Conservation (phyloP, 2,113 vertebrate species). For the Paradoxurus hermaphroditus region DNA sequence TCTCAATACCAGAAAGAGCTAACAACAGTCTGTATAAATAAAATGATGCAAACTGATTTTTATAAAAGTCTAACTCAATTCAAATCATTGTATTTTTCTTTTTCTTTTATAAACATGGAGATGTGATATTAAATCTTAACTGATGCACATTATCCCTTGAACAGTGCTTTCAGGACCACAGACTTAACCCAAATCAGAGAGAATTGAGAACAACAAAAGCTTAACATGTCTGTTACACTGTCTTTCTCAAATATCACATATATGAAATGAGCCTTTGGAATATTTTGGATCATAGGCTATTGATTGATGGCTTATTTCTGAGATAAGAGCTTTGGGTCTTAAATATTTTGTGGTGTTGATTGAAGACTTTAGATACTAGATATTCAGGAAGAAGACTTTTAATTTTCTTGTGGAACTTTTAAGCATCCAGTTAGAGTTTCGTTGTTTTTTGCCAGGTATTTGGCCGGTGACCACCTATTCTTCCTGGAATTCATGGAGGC, state of each 20-base stretch:
- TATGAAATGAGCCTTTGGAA: background rate
- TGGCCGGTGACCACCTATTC: background rate
- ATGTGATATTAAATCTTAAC: background rate
- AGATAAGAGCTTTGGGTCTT: background rate
- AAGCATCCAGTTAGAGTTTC: background rate
- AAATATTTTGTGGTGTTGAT: background rate
- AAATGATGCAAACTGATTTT: slow-evolving; percentile 5
- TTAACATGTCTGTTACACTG: background rate
- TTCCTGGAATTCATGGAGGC: background rate
- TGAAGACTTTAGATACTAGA: background rate
- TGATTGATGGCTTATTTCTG: background rate
- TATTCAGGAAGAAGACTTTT: background rate
- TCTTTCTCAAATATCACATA: background rate
- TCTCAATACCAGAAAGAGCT: background rate
- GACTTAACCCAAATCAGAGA: background rate
- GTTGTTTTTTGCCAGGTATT: background rate
- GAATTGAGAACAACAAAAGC: background rate
- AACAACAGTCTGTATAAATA: background rate
- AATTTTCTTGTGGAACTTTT: slow-evolving; percentile 17
- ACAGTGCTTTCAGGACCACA: background rate
- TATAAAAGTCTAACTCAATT: background rate
- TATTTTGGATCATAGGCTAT: background rate
- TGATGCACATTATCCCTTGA: background rate
- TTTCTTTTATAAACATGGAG: background rate
- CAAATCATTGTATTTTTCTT: background rate